A percentile compares a stretch with the other conserved stretches of the same genome.
phyloP scores from a whole-genome alignment of 2,797 vertebrate species.

The Pseudotriccus pelzelni region DNA sequence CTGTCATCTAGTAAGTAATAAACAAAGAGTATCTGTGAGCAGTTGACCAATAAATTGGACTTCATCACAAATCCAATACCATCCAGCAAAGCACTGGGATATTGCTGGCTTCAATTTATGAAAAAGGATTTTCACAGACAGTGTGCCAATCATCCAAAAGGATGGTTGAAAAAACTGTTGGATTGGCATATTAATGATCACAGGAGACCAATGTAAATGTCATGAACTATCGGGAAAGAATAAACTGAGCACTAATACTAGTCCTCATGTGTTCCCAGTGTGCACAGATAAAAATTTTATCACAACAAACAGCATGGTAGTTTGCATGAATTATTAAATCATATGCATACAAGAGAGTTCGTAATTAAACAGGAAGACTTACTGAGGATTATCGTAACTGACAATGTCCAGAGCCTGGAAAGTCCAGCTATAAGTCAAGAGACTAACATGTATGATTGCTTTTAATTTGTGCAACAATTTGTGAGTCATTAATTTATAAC shows the following conservation, averaged over 20 bases:
- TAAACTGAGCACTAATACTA: slow-evolving; percentile 55
- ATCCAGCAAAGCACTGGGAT: neutral
- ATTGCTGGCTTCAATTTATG: slow-evolving; percentile 36
- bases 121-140: slow-evolving; percentile 59
- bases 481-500: slow-evolving; percentile 54
- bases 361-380: slow-evolving; percentile 66
- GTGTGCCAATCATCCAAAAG: slow-evolving; percentile 49
- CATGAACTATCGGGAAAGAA: slow-evolving; percentile 65
- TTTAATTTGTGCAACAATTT: slow-evolving; percentile 59
- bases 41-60: slow-evolving; percentile 45
- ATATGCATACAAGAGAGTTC: slow-evolving; percentile 57
- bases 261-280: slow-evolving; percentile 54
- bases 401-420: slow-evolving; percentile 55
- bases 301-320: slow-evolving; percentile 65
- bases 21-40: slow-evolving; percentile 41
- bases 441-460: slow-evolving; percentile 24
- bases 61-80: slow-evolving; percentile 35
- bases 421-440: slow-evolving; percentile 57
- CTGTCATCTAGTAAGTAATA: slow-evolving; percentile 37
- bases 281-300: slow-evolving; percentile 73
- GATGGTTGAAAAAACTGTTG: slow-evolving; percentile 40
- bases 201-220: slow-evolving; percentile 68
- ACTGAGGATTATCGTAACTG: slow-evolving; percentile 57
- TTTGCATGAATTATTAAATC: slow-evolving; percentile 76
- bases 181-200: slow-evolving; percentile 69